Evolutionary conservation across 2,797 vertebrate genomes (phyloP).

Genomic region (Myiothlypis coronata): DNA sequence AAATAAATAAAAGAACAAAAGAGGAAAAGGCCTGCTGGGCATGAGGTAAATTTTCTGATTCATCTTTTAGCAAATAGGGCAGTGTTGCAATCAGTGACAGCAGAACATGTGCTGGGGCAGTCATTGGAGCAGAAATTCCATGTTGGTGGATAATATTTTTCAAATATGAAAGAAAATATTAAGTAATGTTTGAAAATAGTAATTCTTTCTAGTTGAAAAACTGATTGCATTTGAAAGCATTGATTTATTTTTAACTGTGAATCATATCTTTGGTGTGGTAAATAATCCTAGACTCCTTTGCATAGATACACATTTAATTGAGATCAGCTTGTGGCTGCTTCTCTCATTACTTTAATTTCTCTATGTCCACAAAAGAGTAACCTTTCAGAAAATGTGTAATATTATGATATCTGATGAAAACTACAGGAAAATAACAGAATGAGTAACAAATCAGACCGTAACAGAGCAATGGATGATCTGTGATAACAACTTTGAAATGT

Average conservation of each 20-base stretch:
- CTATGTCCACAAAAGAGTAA: neutral
- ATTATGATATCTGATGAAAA: neutral
- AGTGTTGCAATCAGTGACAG: neutral
- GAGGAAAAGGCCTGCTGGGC: neutral
- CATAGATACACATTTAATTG: neutral
- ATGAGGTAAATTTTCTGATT: neutral
- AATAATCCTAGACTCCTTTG: neutral
- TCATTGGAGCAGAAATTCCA: neutral
- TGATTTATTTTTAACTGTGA: neutral
- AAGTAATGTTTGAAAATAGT: neutral
- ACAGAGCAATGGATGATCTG: neutral
- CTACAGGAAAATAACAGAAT: neutral
- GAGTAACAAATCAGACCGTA: neutral
- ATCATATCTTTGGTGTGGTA: neutral
- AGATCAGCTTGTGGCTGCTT: neutral
- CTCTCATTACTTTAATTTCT: neutral
- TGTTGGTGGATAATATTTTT: neutral
- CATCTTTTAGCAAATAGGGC: neutral
- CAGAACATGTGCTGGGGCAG: neutral
- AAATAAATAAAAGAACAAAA: neutral
- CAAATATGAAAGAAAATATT: neutral
- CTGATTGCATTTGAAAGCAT: neutral
- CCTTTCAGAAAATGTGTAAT: neutral
- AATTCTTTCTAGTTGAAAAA: neutral
- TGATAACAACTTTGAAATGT: neutral